phyloP scores from a whole-genome alignment of 2,888 invertebrate genomes.

The Luperina testacea region DNA sequence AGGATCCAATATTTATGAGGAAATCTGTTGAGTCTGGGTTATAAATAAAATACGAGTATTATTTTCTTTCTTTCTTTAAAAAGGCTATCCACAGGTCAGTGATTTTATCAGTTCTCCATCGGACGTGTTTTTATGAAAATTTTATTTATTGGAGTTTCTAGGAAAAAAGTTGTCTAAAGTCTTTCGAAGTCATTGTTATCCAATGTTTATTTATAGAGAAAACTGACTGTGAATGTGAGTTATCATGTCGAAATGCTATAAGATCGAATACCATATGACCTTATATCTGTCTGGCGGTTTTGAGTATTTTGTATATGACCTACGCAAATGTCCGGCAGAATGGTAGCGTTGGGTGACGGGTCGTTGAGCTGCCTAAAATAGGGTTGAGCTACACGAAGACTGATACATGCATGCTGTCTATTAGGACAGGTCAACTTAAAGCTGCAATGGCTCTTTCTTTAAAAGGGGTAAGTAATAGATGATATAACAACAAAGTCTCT shows the following conservation, averaged over 20 bases:
- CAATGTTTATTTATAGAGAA: too few species aligned
- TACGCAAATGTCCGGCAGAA: background rate
- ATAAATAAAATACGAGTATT: conserved; percentile 25
- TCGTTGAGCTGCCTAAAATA: background rate
- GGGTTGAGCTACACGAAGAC: background rate
- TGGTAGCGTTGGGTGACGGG: background rate
- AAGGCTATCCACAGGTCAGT: background rate
- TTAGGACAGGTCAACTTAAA: background rate
- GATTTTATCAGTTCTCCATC: conserved; percentile 17
- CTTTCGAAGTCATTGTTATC: background rate
- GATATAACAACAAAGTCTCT: too few species aligned
- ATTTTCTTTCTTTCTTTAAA: too few species aligned
- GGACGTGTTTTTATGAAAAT: background rate
- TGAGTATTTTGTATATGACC: too few species aligned
- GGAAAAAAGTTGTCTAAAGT: background rate
- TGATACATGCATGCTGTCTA: background rate
- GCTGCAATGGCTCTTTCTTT: background rate
- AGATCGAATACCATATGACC: too few species aligned
- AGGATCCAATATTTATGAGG: conserved; percentile 35
- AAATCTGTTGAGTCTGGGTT: background rate
- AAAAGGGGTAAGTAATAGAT: too few species aligned
- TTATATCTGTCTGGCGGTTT: too few species aligned
- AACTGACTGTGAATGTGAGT: too few species aligned
- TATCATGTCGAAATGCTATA: too few species aligned
- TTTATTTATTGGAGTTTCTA: background rate